Evolutionary conservation across 2,888 invertebrate genomes (phyloP).

Genomic region (Mycalesis mineus): DNA sequence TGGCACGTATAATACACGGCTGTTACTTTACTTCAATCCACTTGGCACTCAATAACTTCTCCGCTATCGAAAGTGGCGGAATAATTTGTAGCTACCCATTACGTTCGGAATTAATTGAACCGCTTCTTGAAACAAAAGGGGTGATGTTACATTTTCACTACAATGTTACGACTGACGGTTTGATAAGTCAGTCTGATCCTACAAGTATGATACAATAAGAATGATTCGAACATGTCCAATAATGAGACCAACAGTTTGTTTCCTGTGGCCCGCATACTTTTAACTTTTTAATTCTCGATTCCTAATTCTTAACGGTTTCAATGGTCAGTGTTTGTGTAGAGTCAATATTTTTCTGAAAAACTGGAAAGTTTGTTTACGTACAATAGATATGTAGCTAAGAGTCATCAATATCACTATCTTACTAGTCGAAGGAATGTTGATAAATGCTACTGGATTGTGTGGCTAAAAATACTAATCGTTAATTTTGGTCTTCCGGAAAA

Average conservation of each 20-base stretch:
- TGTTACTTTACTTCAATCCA: constrained; percentile 65
- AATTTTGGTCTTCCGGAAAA: not conserved
- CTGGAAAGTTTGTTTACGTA: too few species aligned
- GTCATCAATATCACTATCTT: too few species aligned
- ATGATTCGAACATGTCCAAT: constrained; percentile 1
- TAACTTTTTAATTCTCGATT: constrained; percentile 7
- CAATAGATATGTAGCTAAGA: too few species aligned
- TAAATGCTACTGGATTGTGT: too few species aligned
- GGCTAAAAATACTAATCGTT: too few species aligned
- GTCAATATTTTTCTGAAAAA: too few species aligned
- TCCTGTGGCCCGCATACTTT: constrained; percentile 27
- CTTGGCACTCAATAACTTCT: constrained; percentile 72
- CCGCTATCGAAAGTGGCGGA: constrained; percentile 49
- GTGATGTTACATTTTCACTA: constrained; percentile 16
- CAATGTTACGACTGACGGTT: constrained; percentile 13
- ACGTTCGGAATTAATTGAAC: constrained; percentile 24
- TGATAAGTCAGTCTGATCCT: not conserved
- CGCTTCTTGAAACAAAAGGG: constrained; percentile 13
- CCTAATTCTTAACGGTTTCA: not conserved
- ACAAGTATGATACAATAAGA: not conserved
- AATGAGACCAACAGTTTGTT: constrained; percentile 15
- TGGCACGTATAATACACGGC: constrained; percentile 62
- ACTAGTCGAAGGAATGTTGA: too few species aligned
- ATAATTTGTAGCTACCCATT: constrained; percentile 49
- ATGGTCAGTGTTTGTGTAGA: not conserved